phyloP scores from a whole-genome alignment of 2,888 invertebrate genomes.

The Limnephilus marmoratus region DNA sequence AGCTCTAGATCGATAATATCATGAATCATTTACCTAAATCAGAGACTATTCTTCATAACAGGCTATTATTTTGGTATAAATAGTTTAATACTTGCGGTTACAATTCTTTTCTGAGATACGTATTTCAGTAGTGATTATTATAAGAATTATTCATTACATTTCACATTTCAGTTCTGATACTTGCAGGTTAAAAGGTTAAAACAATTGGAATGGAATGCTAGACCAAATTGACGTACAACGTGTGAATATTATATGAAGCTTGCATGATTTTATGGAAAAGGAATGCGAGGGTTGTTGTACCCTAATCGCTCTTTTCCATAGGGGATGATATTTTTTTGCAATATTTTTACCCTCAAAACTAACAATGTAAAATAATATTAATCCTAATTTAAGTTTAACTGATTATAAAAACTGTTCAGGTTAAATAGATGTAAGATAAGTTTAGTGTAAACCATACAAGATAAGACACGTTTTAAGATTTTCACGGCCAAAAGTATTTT shows the following conservation, averaged over 20 bases:
- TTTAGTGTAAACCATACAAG: no score
- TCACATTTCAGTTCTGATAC: not conserved
- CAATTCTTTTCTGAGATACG: not conserved
- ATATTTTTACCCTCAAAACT: not conserved
- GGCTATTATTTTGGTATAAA: not conserved
- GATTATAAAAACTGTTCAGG: not conserved
- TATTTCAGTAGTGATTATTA: not conserved
- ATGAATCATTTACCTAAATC: not conserved
- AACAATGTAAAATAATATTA: not conserved
- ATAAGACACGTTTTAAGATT: no score
- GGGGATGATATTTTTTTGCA: not conserved
- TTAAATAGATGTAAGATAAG: no score
- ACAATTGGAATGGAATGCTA: not conserved
- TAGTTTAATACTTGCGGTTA: not conserved
- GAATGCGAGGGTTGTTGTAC: slow-evolving; percentile 2
- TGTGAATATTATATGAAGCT: not conserved
- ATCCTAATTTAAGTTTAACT: not conserved
- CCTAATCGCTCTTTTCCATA: not conserved
- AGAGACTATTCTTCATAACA: not conserved
- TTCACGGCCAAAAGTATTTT: no score
- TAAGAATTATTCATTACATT: not conserved
- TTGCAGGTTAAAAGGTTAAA: slow-evolving; percentile 2
- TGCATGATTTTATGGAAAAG: not conserved
- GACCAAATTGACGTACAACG: not conserved
- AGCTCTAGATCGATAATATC: no score